These are phyloP conservation scores for Vanacampus margaritifer DNA, from an alignment of 2,113 vertebrate genomes.

Conservation along the genomic window DNA sequence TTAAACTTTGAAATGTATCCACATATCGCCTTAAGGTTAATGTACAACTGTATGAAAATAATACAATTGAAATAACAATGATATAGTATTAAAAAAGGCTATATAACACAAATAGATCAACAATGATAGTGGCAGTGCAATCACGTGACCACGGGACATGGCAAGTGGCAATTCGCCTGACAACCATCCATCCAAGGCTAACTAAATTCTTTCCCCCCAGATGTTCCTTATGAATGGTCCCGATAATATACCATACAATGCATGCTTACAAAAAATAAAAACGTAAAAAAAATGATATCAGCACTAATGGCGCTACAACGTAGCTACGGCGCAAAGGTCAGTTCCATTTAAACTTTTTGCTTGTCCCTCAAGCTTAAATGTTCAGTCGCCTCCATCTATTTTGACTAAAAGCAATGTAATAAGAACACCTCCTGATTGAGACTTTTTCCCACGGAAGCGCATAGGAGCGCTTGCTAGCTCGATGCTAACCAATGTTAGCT, in stretches of 20 bases:
- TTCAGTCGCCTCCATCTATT: not conserved
- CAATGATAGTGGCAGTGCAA: not conserved
- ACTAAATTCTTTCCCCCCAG: too few species aligned
- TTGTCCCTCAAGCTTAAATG: not conserved
- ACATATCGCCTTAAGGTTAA: too few species aligned
- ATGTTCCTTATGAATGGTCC: not conserved
- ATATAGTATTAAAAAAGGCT: not conserved
- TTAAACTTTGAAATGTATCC: not conserved
- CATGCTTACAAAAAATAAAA: not conserved
- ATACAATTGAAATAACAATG: too few species aligned
- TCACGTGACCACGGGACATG: slow-evolving; percentile 33
- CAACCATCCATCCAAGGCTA: not conserved
- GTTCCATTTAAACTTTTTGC: not conserved
- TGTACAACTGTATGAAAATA: too few species aligned
- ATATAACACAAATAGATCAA: not conserved
- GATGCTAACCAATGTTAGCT: slow-evolving; percentile 48
- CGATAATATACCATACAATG: not conserved
- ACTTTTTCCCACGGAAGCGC: slow-evolving; percentile 11
- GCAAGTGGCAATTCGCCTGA: slow-evolving; percentile 27
- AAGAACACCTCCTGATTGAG: not conserved
- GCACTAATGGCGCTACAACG: not conserved
- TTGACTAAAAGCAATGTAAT: not conserved
- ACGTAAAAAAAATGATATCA: not conserved
- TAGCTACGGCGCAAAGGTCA: slow-evolving; percentile 6
- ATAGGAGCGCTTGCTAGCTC: slow-evolving; percentile 33